These are phyloP conservation scores for Lepilemur ruficaudatus DNA, from an alignment of 2,797 vertebrate species.

Conservation along the genomic window DNA sequence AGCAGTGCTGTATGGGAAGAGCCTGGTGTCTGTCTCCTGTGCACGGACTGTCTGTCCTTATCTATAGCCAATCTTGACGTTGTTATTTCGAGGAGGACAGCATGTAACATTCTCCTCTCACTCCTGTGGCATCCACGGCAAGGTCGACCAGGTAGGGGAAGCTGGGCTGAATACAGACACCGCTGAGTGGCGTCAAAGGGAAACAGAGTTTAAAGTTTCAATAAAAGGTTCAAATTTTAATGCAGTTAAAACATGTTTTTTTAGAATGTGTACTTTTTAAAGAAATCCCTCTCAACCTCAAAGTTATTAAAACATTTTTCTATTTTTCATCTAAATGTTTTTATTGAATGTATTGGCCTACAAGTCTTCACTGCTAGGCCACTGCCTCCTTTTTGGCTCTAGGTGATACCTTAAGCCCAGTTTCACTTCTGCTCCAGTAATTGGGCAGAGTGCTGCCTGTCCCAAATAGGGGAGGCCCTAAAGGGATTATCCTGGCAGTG, in stretches of 20 bases:
- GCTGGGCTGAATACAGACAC: neutral
- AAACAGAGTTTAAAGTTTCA: neutral
- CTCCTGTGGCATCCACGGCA: neutral
- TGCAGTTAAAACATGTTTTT: neutral
- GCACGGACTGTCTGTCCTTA: neutral
- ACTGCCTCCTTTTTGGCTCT: neutral
- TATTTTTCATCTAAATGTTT: neutral
- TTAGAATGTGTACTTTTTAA: neutral
- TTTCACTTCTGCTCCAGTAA: neutral
- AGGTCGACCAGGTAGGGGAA: accelerated
- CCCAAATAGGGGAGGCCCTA: neutral
- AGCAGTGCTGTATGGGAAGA: too few species aligned
- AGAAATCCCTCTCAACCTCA: neutral
- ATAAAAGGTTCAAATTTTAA: neutral
- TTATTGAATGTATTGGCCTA: neutral
- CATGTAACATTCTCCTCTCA: neutral
- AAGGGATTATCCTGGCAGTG: neutral
- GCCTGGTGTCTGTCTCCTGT: neutral
- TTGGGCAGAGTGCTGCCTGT: neutral
- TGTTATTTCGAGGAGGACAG: neutral
- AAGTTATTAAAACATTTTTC: neutral
- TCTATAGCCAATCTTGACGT: neutral
- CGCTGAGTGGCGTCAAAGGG: neutral
- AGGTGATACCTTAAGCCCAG: neutral
- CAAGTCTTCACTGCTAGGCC: too few species aligned